A percentile compares a stretch with the other conserved stretches of the same genome.
Evolutionary conservation across 2,113 vertebrate species (phyloP).

Genomic region (Takifugu bimaculatus): DNA sequence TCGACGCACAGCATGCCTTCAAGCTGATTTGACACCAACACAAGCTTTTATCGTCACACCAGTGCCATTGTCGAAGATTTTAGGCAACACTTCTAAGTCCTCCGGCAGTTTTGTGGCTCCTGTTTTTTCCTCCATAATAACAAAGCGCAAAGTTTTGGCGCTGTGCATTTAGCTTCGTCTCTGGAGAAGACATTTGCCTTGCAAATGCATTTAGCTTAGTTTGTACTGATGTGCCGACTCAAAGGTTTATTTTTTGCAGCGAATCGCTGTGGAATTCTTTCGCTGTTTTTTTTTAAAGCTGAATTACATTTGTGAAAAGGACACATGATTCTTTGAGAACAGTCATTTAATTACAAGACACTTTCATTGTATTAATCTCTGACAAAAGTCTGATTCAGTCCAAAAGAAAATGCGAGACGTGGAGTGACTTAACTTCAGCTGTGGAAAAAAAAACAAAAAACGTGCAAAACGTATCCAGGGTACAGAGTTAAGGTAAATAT

Average conservation of each 20-base stretch:
- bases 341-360: constrained; percentile 39
- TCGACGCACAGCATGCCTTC: neutral
- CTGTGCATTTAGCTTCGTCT: constrained; percentile 28
- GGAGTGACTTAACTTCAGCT: constrained; percentile 27
- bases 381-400: constrained; percentile 65
- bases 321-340: constrained; percentile 1
- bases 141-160: constrained; percentile 3
- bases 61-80: constrained; percentile 6
- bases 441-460: too few species aligned
- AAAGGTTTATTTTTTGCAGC: constrained; percentile 43
- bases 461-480: too few species aligned
- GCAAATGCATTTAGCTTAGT: constrained; percentile 38
- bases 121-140: constrained; percentile 22
- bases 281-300: constrained; percentile 33
- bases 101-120: constrained; percentile 15
- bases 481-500: too few species aligned
- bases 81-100: constrained; percentile 4
- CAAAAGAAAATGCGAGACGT: constrained; percentile 50
- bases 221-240: constrained; percentile 33
- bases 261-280: constrained; percentile 39
- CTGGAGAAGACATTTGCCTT: constrained; percentile 43
- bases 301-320: constrained; percentile 15
- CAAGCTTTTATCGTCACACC: neutral
- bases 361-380: constrained; percentile 37
- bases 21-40: neutral